Percentiles rank a stretch among this genome's conserved stretches.
These are phyloP conservation scores for Ormyrus pomaceus DNA, from an alignment of 2,888 invertebrate species.

Conservation along the genomic window DNA sequence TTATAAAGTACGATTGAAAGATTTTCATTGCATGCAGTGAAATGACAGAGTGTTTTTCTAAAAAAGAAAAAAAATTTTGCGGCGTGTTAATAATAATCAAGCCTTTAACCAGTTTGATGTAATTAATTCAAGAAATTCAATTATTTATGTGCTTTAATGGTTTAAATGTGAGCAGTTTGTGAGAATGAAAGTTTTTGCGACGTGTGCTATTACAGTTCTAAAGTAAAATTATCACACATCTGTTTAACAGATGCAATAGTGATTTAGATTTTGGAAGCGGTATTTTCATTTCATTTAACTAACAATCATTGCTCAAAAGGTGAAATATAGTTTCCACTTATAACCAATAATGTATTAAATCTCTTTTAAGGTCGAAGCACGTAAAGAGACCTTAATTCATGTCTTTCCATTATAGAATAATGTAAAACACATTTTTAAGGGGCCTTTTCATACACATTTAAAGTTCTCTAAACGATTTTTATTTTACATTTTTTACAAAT, in stretches of 20 bases:
- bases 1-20: slow-evolving; percentile 34
- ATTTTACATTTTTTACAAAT: not conserved
- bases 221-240: slow-evolving; percentile 32
- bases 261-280: slow-evolving; percentile 31
- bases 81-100: slow-evolving; percentile 19
- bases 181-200: slow-evolving; percentile 24
- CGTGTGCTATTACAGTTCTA: slow-evolving; percentile 34
- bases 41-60: slow-evolving; percentile 43
- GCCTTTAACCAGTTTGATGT: slow-evolving; percentile 33
- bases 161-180: slow-evolving; percentile 41
- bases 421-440: slow-evolving; percentile 30
- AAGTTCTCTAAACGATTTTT: slow-evolving; percentile 1
- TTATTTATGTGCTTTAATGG: slow-evolving; percentile 37
- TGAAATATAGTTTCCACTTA: slow-evolving; percentile 36
- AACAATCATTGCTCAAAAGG: slow-evolving; percentile 11
- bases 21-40: slow-evolving; percentile 44
- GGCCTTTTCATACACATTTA: slow-evolving; percentile 28
- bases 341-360: slow-evolving; percentile 30
- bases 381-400: slow-evolving; percentile 38
- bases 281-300: slow-evolving; percentile 39
- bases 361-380: slow-evolving; percentile 34
- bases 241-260: slow-evolving; percentile 46
- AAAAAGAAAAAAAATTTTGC: slow-evolving; percentile 37
- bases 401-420: slow-evolving; percentile 48
- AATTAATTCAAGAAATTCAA: slow-evolving; percentile 27